A percentile compares a stretch with the other conserved stretches of the same genome.
These are phyloP conservation scores for Beroe forskalii DNA, from an alignment of 37 sponge, comb jelly and placozoan species.

Conservation along the genomic window DNA sequence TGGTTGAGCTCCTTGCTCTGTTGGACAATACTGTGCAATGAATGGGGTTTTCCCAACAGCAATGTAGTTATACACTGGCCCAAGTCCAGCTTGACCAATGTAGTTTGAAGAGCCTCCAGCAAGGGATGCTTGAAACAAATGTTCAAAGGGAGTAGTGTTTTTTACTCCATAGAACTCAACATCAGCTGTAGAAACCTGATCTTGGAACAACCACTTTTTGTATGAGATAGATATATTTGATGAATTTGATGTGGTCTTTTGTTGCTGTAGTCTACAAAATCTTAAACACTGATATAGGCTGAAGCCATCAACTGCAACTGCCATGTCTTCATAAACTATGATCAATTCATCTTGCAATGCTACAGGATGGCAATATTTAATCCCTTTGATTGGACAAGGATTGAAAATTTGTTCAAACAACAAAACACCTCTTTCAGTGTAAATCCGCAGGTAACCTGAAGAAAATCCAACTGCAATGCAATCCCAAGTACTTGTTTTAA, in stretches of 20 bases:
- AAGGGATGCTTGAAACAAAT: conserved; percentile 38
- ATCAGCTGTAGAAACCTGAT: conserved; percentile 41
- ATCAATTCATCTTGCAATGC: conserved; percentile 35
- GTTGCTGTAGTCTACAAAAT: conserved; percentile 51
- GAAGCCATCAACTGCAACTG: conserved; percentile 51
- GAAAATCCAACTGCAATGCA: conserved; percentile 41
- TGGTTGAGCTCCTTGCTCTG: conserved; percentile 37
- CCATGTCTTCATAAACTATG: conserved; percentile 21
- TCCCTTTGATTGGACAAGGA: neutral
- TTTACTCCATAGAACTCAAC: conserved; percentile 54
- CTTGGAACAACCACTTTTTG: conserved; percentile 52
- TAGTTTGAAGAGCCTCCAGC: conserved; percentile 60
- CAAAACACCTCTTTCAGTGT: conserved; percentile 14
- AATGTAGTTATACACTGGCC: conserved; percentile 33
- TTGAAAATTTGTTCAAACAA: conserved; percentile 52
- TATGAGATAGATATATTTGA: neutral
- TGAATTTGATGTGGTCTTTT: neutral
- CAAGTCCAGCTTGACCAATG: conserved; percentile 62
- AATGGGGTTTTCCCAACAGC: conserved; percentile 22
- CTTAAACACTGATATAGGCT: conserved; percentile 39
- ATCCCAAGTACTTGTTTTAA: conserved; percentile 52
- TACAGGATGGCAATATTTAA: conserved; percentile 41
- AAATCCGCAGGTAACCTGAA: conserved; percentile 32
- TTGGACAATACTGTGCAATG: conserved; percentile 24
- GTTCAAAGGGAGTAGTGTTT: conserved; percentile 54